Percentiles rank a stretch among this genome's conserved stretches.
Conservation (phyloP, 2,113 vertebrate species). For the Eupsittula cactorum region DNA sequence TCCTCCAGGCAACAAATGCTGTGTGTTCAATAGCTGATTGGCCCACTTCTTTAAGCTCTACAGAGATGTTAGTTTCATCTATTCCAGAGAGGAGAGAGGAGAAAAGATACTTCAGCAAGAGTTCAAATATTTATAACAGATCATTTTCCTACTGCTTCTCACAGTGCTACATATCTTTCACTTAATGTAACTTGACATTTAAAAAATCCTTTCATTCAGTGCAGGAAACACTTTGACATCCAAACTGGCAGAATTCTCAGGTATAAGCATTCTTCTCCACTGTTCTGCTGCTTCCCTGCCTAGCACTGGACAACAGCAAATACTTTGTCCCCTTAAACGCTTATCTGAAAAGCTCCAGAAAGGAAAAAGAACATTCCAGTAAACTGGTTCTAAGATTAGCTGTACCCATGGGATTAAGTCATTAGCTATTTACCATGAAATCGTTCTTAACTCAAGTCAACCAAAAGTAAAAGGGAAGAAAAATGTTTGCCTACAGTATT, state of each 20-base stretch:
- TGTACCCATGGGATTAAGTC: background rate
- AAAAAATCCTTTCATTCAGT: background rate
- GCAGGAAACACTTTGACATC: background rate
- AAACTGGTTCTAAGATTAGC: background rate
- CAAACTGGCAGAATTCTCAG: background rate
- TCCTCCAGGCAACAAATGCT: background rate
- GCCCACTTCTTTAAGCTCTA: slow-evolving; percentile 4
- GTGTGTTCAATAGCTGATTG: slow-evolving; percentile 31
- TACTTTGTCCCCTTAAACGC: background rate
- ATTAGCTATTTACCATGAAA: background rate
- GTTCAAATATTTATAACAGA: slow-evolving; percentile 40
- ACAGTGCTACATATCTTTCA: background rate
- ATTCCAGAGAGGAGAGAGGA: slow-evolving; percentile 15
- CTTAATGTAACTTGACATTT: background rate
- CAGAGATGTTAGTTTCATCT: slow-evolving; percentile 40
- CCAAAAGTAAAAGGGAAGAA: background rate
- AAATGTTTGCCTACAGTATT: background rate
- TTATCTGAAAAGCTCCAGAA: background rate
- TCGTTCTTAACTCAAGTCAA: background rate
- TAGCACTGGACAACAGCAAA: background rate
- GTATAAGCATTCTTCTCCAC: background rate
- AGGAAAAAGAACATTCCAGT: background rate
- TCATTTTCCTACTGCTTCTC: slow-evolving; percentile 12
- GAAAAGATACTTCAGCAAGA: slow-evolving; percentile 3
- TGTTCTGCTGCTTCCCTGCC: background rate